These are phyloP conservation scores for Trematomus loennbergii DNA, from an alignment of 2,113 vertebrate species.

Conservation along the genomic window DNA sequence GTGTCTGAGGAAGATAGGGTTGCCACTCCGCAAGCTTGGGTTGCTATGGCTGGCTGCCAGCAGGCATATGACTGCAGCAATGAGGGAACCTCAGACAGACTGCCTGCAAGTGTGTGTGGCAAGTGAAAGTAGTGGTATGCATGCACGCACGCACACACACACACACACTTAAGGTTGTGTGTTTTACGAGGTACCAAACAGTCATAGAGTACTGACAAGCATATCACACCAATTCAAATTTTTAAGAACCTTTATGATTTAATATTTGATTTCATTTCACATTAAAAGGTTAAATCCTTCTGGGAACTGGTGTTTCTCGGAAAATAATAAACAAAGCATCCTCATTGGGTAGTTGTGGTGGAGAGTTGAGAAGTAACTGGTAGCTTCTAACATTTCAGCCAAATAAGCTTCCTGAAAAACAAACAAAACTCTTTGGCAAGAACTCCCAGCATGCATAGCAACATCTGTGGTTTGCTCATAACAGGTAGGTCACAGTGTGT, in stretches of 20 bases:
- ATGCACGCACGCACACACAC: not conserved
- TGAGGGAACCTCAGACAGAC: slow-evolving; percentile 47
- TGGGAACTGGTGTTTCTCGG: not conserved
- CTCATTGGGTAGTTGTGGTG: not conserved
- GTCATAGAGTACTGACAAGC: slow-evolving; percentile 1
- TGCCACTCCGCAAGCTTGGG: slow-evolving; percentile 64
- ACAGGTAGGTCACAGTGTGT: slow-evolving; percentile 13
- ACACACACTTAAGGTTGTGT: slow-evolving; percentile 8
- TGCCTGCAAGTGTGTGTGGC: slow-evolving; percentile 26
- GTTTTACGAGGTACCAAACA: slow-evolving; percentile 12
- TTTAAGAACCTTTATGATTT: not conserved
- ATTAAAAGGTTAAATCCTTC: slow-evolving; percentile 5
- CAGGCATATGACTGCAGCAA: slow-evolving; percentile 69
- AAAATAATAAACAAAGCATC: not conserved
- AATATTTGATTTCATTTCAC: not conserved
- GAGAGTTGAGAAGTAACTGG: not conserved
- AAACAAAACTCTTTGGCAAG: not conserved
- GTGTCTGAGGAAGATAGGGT: slow-evolving; percentile 86
- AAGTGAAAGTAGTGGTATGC: slow-evolving; percentile 36
- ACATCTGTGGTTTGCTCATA: slow-evolving; percentile 24
- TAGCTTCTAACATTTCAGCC: not conserved
- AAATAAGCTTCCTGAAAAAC: slow-evolving; percentile 6
- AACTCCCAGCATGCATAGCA: slow-evolving; percentile 10
- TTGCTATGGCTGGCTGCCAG: slow-evolving; percentile 64
- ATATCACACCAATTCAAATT: not conserved